Conservation (phyloP, 2,888 invertebrate genomes). For the Drosophila prolongata region DNA sequence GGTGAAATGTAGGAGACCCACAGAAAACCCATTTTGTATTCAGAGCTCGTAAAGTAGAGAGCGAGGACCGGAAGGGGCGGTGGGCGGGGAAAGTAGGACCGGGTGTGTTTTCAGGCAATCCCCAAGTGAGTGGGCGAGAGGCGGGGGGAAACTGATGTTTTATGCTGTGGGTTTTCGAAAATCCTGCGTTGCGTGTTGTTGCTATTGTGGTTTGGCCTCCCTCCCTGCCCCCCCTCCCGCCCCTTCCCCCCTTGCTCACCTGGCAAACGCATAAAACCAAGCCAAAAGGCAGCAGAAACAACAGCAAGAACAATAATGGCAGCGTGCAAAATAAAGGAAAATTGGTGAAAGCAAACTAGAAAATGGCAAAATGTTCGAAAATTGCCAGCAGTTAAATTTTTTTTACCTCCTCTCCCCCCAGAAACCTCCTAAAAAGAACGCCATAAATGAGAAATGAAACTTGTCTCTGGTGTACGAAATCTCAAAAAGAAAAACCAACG, state of each 20-base stretch:
- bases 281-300: conserved; percentile 36
- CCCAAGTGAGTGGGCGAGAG: conserved; percentile 31
- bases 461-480: conserved; percentile 58
- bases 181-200: conserved; percentile 72
- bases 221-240: conserved; percentile 18
- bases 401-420: background rate
- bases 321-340: conserved; percentile 43
- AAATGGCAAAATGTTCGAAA: conserved; percentile 76
- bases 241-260: conserved; percentile 27
- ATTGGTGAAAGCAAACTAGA: conserved; percentile 45
- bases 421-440: conserved; percentile 10
- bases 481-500: conserved; percentile 4
- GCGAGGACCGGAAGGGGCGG: conserved; percentile 6
- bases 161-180: conserved; percentile 77
- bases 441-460: conserved; percentile 79
- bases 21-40: conserved; percentile 76
- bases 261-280: conserved; percentile 71
- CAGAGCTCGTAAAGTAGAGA: conserved; percentile 77
- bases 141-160: conserved; percentile 65
- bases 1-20: conserved; percentile 3
- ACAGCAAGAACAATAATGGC: conserved; percentile 39
- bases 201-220: conserved; percentile 35
- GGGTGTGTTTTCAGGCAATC: conserved; percentile 43
- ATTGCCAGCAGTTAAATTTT: conserved; percentile 74
- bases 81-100: background rate